Base-by-base conservation (phyloP, 30 jellyfish, hydroid and myxozoan genomes). In the Hydractinia symbiolongicarpus region DNA sequence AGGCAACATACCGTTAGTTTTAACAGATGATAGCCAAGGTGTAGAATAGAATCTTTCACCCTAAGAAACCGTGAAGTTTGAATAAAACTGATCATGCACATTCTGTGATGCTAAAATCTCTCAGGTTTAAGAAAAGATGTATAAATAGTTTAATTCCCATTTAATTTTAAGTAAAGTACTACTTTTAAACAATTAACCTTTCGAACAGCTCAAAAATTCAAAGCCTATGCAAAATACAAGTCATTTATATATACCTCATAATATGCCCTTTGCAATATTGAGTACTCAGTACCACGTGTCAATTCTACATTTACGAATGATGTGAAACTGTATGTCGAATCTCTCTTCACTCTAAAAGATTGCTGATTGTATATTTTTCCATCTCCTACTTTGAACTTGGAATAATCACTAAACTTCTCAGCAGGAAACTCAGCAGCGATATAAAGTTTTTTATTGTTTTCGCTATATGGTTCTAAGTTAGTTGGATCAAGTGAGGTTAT, bases 351-450 rank as follows among this genome's bases (percentile, higher is more conserved):
- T 14, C 52, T 53, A 19, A 9, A 3, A 16, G 54, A 15, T n/a
- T 21, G 72, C 40, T 70, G 40, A 58, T 7, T 51, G 86, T 72
- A 90, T 19, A 56, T 67, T 58, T 90, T 86, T 51, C 95, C 95
- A 82, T 90, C 90, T 17, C 97, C 97, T 51, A 90, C 77, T 4
- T 90, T 74, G 14, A 74, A 74, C 13, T 20, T 50, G 51, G 51
- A 10, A 7, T n/a, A 50, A 4, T 76, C n/a, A 7, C 54, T 81
- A 77, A 76, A 90, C 10, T 83, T 50, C 4, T 92, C 53, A 15
- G 71, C 77, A 21, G 88, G 5, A 51, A 90, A 56, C 11, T 72
- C 93, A 5, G 95, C 97, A 8, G 97, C 61, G 7, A 90, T 76
- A 67, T 90, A 90, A 9, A 92, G 91, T 14, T 53, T 72, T 50